phyloP scores from a whole-genome alignment of 2,797 vertebrate genomes.

The Acipenser oxyrinchus region DNA sequence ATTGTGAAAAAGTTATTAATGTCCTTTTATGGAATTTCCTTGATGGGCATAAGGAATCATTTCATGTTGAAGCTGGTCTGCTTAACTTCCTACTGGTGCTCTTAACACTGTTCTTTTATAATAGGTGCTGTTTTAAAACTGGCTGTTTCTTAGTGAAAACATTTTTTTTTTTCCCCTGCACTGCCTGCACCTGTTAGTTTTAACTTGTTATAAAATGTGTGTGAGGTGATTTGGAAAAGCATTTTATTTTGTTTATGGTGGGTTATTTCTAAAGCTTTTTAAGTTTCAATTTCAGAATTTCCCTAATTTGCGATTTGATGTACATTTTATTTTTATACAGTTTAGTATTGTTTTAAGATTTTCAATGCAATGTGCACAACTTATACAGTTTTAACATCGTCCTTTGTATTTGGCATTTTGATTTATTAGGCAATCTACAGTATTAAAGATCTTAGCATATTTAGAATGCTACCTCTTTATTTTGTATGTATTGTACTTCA shows the following conservation, averaged over 20 bases:
- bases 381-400: conserved; percentile 30
- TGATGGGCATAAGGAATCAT: conserved; percentile 57
- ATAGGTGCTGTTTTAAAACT: conserved; percentile 37
- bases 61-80: conserved; percentile 44
- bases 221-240: conserved; percentile 43
- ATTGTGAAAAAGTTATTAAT: conserved; percentile 64
- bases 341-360: conserved; percentile 18
- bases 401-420: conserved; percentile 80
- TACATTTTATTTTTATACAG: too few species aligned
- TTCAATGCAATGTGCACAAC: neutral
- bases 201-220: conserved; percentile 54
- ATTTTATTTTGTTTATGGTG: too few species aligned
- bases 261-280: too few species aligned
- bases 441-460: conserved; percentile 66
- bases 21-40: conserved; percentile 52
- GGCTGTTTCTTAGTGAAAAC: conserved; percentile 14
- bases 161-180: conserved; percentile 13
- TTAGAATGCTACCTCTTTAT: conserved; percentile 57
- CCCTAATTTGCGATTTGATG: too few species aligned
- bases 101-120: conserved; percentile 32
- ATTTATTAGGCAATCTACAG: conserved; percentile 85
- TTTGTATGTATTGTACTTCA: conserved; percentile 71
- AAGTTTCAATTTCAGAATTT: too few species aligned
- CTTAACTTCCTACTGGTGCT: conserved; percentile 45
- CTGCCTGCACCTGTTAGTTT: too few species aligned